Conservation (phyloP, 2,113 vertebrate genomes). For the Rhynchomys soricoides region DNA sequence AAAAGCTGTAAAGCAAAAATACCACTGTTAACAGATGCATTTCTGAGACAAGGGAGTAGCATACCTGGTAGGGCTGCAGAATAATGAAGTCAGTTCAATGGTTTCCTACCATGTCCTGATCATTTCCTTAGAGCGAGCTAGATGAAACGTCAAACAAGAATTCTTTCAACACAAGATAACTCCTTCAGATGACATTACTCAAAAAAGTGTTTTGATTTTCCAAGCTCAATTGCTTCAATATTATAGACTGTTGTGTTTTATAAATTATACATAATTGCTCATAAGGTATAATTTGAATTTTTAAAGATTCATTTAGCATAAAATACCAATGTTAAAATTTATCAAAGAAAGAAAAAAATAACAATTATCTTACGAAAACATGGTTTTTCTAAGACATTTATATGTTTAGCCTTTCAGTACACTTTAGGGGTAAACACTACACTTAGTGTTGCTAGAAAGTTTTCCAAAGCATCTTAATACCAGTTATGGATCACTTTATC, state of each 20-base stretch:
- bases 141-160: conserved; percentile 33
- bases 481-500: background rate
- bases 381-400: conserved; percentile 3
- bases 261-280: background rate
- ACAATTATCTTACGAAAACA: conserved; percentile 6
- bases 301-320: conserved; percentile 35
- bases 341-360: conserved; percentile 22
- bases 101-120: conserved; percentile 17
- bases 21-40: conserved; percentile 70
- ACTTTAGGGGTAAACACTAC: background rate
- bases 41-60: conserved; percentile 62
- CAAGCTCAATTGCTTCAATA: background rate
- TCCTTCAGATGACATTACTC: conserved; percentile 35
- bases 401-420: background rate
- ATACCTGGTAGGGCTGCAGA: conserved; percentile 52
- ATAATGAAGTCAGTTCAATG: conserved; percentile 37
- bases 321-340: conserved; percentile 34
- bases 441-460: background rate
- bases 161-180: conserved; percentile 40
- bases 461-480: conserved; percentile 16
- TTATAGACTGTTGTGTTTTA: background rate
- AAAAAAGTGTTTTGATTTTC: conserved; percentile 49
- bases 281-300: conserved; percentile 27
- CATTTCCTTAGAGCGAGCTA: conserved; percentile 10
- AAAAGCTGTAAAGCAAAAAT: conserved; percentile 89